Evolutionary conservation across 1,140 invertebrate genomes (phyloP).

Genomic region (Thalassaphorura encarpata): DNA sequence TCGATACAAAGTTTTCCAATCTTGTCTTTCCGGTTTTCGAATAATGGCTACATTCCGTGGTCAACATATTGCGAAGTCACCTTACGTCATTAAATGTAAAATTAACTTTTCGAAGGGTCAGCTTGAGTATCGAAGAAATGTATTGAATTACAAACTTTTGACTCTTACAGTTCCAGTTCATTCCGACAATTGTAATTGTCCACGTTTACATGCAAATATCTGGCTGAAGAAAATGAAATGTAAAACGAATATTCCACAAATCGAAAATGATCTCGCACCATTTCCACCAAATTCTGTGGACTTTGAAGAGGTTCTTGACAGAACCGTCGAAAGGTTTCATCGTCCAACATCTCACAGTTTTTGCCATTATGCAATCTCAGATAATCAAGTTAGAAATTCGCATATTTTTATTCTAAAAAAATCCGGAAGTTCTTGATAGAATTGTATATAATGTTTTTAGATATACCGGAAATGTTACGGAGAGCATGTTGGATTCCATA

Average conservation of each 20-base stretch:
- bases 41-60: slow-evolving; percentile 60
- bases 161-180: slow-evolving; percentile 53
- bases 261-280: slow-evolving; percentile 57
- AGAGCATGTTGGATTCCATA: slow-evolving; percentile 89
- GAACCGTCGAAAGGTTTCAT: slow-evolving; percentile 54
- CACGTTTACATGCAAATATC: slow-evolving; percentile 47
- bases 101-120: slow-evolving; percentile 6
- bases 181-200: slow-evolving; percentile 78
- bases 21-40: slow-evolving; percentile 53
- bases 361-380: slow-evolving; percentile 79
- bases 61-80: slow-evolving; percentile 54
- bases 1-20: slow-evolving; percentile 67
- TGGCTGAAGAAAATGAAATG: slow-evolving; percentile 65
- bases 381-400: slow-evolving; percentile 54
- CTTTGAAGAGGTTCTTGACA: slow-evolving; percentile 55
- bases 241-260: slow-evolving; percentile 48
- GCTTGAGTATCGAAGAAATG: background rate
- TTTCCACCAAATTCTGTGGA: slow-evolving; percentile 54
- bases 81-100: slow-evolving; percentile 55
- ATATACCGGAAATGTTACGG: slow-evolving; percentile 84
- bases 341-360: slow-evolving; percentile 68
- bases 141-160: too few relatives aligned
- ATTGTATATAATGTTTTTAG: too few relatives aligned
- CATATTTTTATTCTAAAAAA: slow-evolving; percentile 7
- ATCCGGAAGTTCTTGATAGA: too few relatives aligned